Conservation (phyloP, 2,888 invertebrate genomes). For the Zygaena filipendulae region DNA sequence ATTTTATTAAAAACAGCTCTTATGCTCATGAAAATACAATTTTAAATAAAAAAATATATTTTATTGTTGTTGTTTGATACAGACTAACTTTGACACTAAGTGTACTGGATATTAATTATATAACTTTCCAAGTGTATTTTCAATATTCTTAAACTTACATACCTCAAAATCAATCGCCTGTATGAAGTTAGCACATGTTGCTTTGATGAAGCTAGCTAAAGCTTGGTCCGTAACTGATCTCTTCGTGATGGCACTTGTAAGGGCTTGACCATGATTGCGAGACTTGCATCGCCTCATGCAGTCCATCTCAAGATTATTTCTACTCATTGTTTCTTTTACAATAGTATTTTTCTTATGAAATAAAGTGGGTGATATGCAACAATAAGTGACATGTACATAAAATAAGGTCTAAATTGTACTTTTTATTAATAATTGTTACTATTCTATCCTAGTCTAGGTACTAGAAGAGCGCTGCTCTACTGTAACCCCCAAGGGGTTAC, state of each 20-base stretch:
- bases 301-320: constrained; percentile 46
- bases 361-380: constrained; percentile 2
- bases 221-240: constrained; percentile 68
- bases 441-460: constrained; percentile 28
- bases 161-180: constrained; percentile 71
- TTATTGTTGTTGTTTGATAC: too few relatives aligned
- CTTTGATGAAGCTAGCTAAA: constrained; percentile 67
- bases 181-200: constrained; percentile 70
- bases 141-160: too few relatives aligned
- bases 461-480: constrained; percentile 24
- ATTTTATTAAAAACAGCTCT: too few relatives aligned
- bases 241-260: constrained; percentile 75
- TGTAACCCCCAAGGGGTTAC: constrained; percentile 45
- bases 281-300: constrained; percentile 72
- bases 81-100: too few relatives aligned
- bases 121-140: too few relatives aligned
- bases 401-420: constrained; percentile 6
- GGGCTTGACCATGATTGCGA: constrained; percentile 62
- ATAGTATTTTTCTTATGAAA: too few relatives aligned
- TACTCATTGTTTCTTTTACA: constrained; percentile 39
- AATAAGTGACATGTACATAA: constrained; percentile 14
- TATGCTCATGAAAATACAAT: too few relatives aligned
- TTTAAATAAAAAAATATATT: too few relatives aligned
- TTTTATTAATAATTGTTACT: too few relatives aligned
- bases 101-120: too few relatives aligned